Evolutionary conservation across 2,797 vertebrate species (phyloP).

Genomic region (Lutjanus argentimaculatus): DNA sequence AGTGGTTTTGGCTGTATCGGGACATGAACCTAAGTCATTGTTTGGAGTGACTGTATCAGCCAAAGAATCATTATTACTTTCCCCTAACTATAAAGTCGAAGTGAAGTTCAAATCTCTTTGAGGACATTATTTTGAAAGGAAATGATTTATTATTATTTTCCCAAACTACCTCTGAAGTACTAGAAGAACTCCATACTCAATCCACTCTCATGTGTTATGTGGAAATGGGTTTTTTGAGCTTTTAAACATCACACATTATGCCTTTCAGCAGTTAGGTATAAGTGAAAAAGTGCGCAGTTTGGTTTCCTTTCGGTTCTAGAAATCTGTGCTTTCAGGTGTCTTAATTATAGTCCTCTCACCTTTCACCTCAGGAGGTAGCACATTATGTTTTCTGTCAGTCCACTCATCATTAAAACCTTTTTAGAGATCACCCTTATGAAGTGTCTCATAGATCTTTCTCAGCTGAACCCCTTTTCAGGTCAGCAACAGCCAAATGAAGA

Average conservation of each 20-base stretch:
- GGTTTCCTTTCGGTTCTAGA: neutral
- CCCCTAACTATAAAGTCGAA: neutral
- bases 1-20: neutral
- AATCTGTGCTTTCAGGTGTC: constrained; percentile 12
- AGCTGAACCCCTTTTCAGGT: constrained; percentile 39
- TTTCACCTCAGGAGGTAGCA: neutral
- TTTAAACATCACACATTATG: constrained; percentile 15
- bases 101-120: neutral
- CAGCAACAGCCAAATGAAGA: constrained; percentile 12
- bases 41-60: neutral
- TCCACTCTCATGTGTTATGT: neutral
- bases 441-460: constrained; percentile 43
- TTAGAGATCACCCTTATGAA: constrained; percentile 21
- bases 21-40: neutral
- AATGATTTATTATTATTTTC: neutral
- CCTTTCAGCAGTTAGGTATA: constrained; percentile 10
- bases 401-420: constrained; percentile 42
- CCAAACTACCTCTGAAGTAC: neutral
- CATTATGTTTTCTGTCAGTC: constrained; percentile 31
- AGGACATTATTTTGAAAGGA: neutral
- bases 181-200: neutral
- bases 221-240: neutral
- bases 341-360: constrained; percentile 10
- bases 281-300: constrained; percentile 1
- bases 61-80: neutral